These are phyloP conservation scores for Phrynocephalus vlangalii DNA, from an alignment of 2,797 vertebrate species.

Conservation along the genomic window DNA sequence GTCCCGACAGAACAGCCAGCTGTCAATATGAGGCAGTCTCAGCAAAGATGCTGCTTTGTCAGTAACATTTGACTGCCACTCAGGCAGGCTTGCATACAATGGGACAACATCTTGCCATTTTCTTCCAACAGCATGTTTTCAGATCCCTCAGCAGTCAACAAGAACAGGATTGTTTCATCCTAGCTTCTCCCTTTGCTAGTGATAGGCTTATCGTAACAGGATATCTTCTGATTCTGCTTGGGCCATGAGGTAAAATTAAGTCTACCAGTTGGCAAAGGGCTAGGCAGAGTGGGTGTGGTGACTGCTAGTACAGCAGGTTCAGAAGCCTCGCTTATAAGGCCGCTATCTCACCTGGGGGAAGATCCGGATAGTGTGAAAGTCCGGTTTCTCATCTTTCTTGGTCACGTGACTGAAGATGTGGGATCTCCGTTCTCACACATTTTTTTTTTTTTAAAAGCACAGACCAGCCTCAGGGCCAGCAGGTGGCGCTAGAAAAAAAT, in stretches of 20 bases:
- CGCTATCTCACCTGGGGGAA: too few species aligned
- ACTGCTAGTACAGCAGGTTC: background rate
- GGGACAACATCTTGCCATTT: background rate
- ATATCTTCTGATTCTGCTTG: background rate
- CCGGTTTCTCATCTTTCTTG: too few species aligned
- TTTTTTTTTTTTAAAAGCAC: too few species aligned
- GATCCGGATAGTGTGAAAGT: too few species aligned
- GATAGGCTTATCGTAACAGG: background rate
- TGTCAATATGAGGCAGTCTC: too few species aligned
- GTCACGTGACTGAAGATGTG: too few species aligned
- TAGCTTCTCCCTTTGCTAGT: background rate
- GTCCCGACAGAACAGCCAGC: too few species aligned
- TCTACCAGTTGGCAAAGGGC: background rate
- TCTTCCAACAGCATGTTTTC: background rate
- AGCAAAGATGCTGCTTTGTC: too few species aligned
- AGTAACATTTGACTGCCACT: background rate
- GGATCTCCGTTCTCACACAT: too few species aligned
- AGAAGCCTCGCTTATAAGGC: background rate
- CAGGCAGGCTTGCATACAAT: background rate
- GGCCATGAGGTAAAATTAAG: background rate
- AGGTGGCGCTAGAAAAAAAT: too few species aligned
- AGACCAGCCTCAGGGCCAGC: too few species aligned
- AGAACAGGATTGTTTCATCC: background rate
- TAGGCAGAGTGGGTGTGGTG: background rate
- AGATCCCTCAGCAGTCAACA: background rate